Base-by-base conservation (phyloP, 2,797 vertebrate species). In the Sardinella longiceps region DNA sequence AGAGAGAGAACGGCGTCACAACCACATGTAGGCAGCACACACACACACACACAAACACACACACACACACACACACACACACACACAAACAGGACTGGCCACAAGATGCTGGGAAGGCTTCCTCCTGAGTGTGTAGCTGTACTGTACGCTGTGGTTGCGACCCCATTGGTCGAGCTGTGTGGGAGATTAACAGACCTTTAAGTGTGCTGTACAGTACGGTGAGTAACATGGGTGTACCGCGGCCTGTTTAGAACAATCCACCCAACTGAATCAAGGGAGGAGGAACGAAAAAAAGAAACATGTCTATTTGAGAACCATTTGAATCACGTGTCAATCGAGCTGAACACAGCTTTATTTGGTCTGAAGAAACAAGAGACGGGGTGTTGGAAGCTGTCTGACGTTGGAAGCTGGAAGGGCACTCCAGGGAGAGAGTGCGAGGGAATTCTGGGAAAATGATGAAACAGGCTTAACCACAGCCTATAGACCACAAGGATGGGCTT, bases 381-480 rank as follows among this genome's bases (percentile, higher is more conserved):
- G 11, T 7, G 25, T 70, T 70, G 15, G 14, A 33, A 70, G 28
- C 28, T 33, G 63, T 15, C 11, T 70, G 23, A 33, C 12, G 12
- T 70, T 3, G 30, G 14, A 33, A 33, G n/a, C 63, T 12, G 14
- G 11, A 15, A 33, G 14, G 28, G 14, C 28, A 1, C 14, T 70
- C 63, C 14, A 14, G 11, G 63, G 28, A 70, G 63, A 82, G 81
- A 80, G 77, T 87, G n/a, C n/a, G 84, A 53, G 80, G 20, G 88
- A 82, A 1, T 37, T 70, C 63, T 70, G 63, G 63, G 60, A 66
- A 30, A 66, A 66, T 66, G 60, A 66, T 84, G 43, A 86, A 90
- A 88, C 85, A 88, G 11, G 28, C 63, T 88, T 83, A 86, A 70
- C 63, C 63, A 33, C 30, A 15, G 63, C 63, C 28, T 70, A 33